A percentile compares a stretch with the other conserved stretches of the same genome.
Evolutionary conservation across 2,113 vertebrate species (phyloP).

Genomic region (Dicentrarchus labrax): DNA sequence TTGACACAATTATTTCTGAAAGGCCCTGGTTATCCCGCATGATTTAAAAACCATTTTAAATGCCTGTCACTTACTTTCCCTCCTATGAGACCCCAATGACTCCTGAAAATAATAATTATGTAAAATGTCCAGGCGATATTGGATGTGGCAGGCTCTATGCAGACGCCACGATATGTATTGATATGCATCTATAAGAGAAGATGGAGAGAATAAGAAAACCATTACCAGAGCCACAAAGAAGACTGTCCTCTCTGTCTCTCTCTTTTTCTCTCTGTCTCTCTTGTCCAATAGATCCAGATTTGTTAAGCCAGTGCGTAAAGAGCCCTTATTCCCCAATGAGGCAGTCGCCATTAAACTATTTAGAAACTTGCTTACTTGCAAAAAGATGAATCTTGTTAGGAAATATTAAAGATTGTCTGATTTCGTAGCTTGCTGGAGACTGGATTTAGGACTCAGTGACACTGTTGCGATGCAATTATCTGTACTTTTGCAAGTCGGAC

Average conservation of each 20-base stretch:
- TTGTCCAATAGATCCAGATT: conserved; percentile 36
- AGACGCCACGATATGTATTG: conserved; percentile 70
- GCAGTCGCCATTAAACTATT: conserved; percentile 24
- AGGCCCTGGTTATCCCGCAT: conserved; percentile 81
- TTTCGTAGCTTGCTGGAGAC: conserved; percentile 36
- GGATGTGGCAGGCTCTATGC: conserved; percentile 77
- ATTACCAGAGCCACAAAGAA: conserved; percentile 65
- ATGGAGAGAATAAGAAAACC: conserved; percentile 69
- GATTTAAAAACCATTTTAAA: conserved; percentile 88
- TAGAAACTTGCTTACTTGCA: conserved; percentile 16
- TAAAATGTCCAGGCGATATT: conserved; percentile 84
- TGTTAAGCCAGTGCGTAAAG: neutral
- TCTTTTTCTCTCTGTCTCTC: conserved; percentile 7
- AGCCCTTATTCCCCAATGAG: conserved; percentile 6
- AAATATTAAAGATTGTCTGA: conserved; percentile 48
- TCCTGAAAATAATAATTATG: conserved; percentile 88
- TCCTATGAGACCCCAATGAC: conserved; percentile 82
- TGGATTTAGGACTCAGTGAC: conserved; percentile 44
- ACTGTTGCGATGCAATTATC: conserved; percentile 45
- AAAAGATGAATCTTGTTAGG: conserved; percentile 19
- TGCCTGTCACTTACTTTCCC: conserved; percentile 85
- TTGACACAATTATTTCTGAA: conserved; percentile 88
- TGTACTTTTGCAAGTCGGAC: conserved; percentile 40
- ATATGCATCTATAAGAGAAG: conserved; percentile 81
- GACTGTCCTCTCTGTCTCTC: conserved; percentile 43